Evolutionary conservation across 2,888 invertebrate genomes (phyloP).

Genomic region (Hipparchia semele): DNA sequence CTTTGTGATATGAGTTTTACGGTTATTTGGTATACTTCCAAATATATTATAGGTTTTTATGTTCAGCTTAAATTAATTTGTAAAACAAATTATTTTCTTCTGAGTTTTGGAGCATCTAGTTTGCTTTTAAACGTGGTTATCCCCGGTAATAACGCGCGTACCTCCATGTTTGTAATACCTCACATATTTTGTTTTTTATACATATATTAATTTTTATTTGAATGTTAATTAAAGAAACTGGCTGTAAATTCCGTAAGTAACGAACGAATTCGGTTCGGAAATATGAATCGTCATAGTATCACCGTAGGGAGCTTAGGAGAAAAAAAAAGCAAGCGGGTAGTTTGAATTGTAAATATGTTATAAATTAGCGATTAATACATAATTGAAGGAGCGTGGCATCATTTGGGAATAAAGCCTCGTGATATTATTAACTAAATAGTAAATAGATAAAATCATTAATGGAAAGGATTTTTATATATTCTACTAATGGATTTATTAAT

Average conservation of each 20-base stretch:
- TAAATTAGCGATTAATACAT: conserved; percentile 70
- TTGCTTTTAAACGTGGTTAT: conserved; percentile 44
- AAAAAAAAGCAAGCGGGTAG: conserved; percentile 74
- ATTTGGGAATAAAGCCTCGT: conserved; percentile 77
- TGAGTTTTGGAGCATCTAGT: conserved; percentile 31
- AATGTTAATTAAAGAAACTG: conserved; percentile 72
- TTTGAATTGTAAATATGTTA: conserved; percentile 77
- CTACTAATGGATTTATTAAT: conserved; percentile 81
- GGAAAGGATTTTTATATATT: conserved; percentile 83
- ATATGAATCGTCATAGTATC: conserved; percentile 50
- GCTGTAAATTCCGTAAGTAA: conserved; percentile 49
- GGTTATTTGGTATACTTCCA: conserved; percentile 65
- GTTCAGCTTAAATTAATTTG: conserved; percentile 53
- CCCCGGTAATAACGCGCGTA: conserved; percentile 60
- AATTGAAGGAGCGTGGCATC: conserved; percentile 73
- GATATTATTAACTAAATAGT: conserved; percentile 81
- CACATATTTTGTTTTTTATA: conserved; percentile 76
- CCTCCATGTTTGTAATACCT: conserved; percentile 76
- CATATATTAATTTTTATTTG: conserved; percentile 70
- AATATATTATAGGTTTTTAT: conserved; percentile 59
- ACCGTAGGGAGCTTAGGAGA: conserved; percentile 72
- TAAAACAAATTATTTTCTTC: conserved; percentile 40
- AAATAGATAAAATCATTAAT: conserved; percentile 81
- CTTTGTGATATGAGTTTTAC: conserved; percentile 78
- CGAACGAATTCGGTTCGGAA: conserved; percentile 52